Conservation (phyloP, 2,113 vertebrate genomes). For the Ptilonorhynchus violaceus region DNA sequence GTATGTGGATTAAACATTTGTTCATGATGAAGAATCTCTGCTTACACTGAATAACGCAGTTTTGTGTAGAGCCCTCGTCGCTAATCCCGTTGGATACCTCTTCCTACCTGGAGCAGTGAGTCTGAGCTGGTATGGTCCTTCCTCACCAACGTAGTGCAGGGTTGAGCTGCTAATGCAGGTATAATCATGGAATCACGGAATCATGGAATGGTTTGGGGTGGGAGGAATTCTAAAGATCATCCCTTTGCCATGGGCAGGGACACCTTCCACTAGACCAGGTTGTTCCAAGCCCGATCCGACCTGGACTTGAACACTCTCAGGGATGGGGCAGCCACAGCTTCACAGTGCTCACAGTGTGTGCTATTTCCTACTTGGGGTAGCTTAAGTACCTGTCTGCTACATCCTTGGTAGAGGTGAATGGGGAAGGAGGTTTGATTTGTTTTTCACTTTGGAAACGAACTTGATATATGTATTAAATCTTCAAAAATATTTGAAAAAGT, state of each 20-base stretch:
- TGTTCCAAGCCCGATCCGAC: not conserved
- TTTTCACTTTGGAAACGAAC: not conserved
- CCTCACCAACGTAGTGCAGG: not conserved
- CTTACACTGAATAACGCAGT: not conserved
- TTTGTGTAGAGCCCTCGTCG: not conserved
- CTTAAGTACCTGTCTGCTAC: not conserved
- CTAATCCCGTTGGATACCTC: not conserved
- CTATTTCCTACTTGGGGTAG: too few species aligned
- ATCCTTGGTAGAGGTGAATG: not conserved
- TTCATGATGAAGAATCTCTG: not conserved
- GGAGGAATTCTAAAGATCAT: not conserved
- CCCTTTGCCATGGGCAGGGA: accelerated
- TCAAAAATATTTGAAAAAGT: not conserved
- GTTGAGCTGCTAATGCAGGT: not conserved
- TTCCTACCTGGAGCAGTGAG: not conserved
- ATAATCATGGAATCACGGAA: not conserved
- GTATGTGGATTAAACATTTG: not conserved
- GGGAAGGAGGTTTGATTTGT: not conserved
- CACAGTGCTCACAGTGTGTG: not conserved
- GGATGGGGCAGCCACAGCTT: not conserved
- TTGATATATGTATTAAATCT: not conserved
- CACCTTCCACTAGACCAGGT: not conserved
- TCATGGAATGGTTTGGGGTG: not conserved
- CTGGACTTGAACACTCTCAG: not conserved
- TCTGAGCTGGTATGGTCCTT: not conserved